Evolutionary conservation across 2,113 vertebrate species (phyloP), one percentile per base, ranked within the genome.

Genomic region (Amphilophus citrinellus): DNA sequence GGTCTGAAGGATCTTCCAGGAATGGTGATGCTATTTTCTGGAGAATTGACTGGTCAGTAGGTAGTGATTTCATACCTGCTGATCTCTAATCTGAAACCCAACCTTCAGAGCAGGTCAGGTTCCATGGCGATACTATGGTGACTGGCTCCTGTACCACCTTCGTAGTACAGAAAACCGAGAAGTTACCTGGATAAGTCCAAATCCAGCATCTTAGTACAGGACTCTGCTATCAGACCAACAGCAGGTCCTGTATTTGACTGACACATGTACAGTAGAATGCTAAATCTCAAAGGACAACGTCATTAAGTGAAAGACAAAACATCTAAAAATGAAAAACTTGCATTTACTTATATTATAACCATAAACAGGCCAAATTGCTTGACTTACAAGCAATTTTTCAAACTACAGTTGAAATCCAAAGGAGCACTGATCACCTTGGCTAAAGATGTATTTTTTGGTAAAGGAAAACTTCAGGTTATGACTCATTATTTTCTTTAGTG

Each of bases 21-120:
- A 10, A 63, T 63, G 20, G 61, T 63, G 61, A 39, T 11, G 4
- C 6, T 63, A 0, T n/a, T 37, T 0, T 61, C 60, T 35, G 0
- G 32, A 0, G 0, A 61, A 0, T 9, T 20, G 60, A 1, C 0
- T 27, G 0, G 30, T 61, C 60, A 61, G 27, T n/a, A 62, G 61
- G 18, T 18, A 37, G 18, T 18, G 3, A 62, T 0, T 2, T 62
- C 18, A 62, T 63, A n/a, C 61, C 61, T 63, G 61, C 37, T 63
- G 37, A 62, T 37, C 32, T 62, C 18, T 62, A 1, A 37, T 0
- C 35, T 37, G 1, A 18, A 13, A 20, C 32, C 37, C 7, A 37
- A 63, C 13, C 18, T 63, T 18, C 32, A 32, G 32, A 20, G 61
- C 10, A n/a, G 61, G 18, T 62, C 35, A 7, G 17, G 17, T 37